Evolutionary conservation across 1,140 invertebrate genomes (phyloP).

Genomic region (Battus philenor): DNA sequence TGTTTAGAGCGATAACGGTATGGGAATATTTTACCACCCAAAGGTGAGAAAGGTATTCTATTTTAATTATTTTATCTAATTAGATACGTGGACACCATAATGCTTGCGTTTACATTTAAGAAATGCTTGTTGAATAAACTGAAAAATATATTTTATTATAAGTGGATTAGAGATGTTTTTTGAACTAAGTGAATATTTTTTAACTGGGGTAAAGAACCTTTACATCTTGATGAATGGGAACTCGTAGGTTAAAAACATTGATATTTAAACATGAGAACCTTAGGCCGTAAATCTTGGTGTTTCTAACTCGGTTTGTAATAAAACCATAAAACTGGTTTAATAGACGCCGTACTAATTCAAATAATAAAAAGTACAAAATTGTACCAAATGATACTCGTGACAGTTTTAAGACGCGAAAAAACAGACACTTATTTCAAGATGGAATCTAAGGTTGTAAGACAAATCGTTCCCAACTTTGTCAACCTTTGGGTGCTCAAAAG

Average conservation of each 20-base stretch:
- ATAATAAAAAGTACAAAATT: conserved; percentile 27
- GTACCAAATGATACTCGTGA: conserved; percentile 34
- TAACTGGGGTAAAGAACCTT: conserved; percentile 42
- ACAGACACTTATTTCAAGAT: conserved; percentile 45
- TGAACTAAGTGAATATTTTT: conserved; percentile 13
- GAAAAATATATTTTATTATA: not conserved
- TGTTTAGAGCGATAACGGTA: conserved; percentile 34
- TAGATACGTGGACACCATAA: conserved; percentile 57
- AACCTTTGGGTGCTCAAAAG: conserved; percentile 51
- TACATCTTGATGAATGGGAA: conserved; percentile 50
- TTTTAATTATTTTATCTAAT: conserved; percentile 60
- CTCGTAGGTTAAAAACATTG: conserved; percentile 54
- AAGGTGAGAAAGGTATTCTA: conserved; percentile 47
- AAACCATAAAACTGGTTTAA: conserved; percentile 37
- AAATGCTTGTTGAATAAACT: conserved; percentile 13
- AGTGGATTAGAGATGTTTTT: conserved; percentile 6
- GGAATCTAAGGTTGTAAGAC: conserved; percentile 59
- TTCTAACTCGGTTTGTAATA: conserved; percentile 39
- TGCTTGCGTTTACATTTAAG: conserved; percentile 50
- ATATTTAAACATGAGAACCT: conserved; percentile 41
- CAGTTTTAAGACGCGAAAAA: conserved; percentile 57
- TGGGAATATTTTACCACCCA: conserved; percentile 52
- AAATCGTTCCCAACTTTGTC: conserved; percentile 62
- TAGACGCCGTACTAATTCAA: conserved; percentile 16
- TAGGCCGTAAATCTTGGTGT: conserved; percentile 37